A percentile compares a stretch with the other conserved stretches of the same genome.
These are phyloP conservation scores for Dasysyrphus tricinctus DNA, from an alignment of 2,888 invertebrate genomes.

Conservation along the genomic window DNA sequence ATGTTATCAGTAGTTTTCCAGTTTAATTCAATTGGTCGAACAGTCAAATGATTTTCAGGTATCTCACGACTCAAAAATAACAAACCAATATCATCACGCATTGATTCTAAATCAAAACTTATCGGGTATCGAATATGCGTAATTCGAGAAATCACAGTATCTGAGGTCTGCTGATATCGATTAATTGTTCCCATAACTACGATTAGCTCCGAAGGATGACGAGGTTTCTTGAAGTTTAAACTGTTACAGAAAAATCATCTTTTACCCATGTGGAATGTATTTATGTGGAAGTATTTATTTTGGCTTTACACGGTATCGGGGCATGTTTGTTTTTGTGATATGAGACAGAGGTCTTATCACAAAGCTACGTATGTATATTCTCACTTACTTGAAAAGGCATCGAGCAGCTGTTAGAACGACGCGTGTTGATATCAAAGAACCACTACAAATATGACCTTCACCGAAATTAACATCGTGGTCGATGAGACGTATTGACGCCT, in stretches of 20 bases:
- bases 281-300: constrained; percentile 9
- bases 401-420: constrained; percentile 80
- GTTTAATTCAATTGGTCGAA: constrained; percentile 78
- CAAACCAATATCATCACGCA: constrained; percentile 79
- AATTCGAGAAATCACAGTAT: constrained; percentile 77
- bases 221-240: constrained; percentile 52
- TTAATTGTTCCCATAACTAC: constrained; percentile 79
- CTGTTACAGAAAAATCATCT: constrained; percentile 26
- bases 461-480: constrained; percentile 79
- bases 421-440: constrained; percentile 80
- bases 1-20: background rate
- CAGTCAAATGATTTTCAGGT: constrained; percentile 74
- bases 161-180: constrained; percentile 76
- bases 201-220: constrained; percentile 80
- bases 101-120: constrained; percentile 63
- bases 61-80: constrained; percentile 80
- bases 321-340: constrained; percentile 19
- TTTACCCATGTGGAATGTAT: background rate
- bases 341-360: background rate
- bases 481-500: constrained; percentile 80
- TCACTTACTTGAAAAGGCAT: constrained; percentile 80
- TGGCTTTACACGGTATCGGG: background rate
- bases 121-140: constrained; percentile 79
- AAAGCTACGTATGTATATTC: background rate
- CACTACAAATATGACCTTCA: constrained; percentile 81